Evolutionary conservation across 2,113 vertebrate species (phyloP).

Genomic region (Glareola pratincola): DNA sequence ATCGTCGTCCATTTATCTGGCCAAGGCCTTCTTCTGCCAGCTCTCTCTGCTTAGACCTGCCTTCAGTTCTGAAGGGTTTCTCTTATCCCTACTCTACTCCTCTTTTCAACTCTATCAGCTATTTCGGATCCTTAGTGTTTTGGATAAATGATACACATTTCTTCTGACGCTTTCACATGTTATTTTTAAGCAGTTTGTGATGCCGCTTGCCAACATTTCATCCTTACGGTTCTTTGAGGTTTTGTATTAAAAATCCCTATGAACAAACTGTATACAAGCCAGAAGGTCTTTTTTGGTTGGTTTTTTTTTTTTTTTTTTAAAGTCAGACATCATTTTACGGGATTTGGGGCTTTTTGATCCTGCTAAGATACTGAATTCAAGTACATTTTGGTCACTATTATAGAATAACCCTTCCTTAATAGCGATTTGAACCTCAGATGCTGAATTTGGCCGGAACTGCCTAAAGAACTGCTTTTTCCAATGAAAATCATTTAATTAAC

Average conservation of each 20-base stretch:
- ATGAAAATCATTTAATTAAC: background rate
- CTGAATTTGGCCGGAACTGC: background rate
- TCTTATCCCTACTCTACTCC: background rate
- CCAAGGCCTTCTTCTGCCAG: background rate
- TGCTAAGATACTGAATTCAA: background rate
- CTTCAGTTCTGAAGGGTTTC: background rate
- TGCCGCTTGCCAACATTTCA: constrained; percentile 29
- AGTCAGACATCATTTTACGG: background rate
- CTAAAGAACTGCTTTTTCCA: background rate
- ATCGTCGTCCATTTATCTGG: background rate
- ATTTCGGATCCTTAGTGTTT: background rate
- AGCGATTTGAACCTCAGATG: background rate
- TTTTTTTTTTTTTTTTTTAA: background rate
- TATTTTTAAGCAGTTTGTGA: constrained; percentile 35
- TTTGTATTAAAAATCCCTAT: background rate
- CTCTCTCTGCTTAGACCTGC: background rate
- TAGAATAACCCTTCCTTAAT: background rate
- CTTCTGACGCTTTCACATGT: constrained; percentile 11
- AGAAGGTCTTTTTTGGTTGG: too few species aligned
- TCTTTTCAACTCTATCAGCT: background rate
- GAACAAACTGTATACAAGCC: background rate
- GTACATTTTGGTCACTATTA: background rate
- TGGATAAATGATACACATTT: background rate
- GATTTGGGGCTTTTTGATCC: constrained; percentile 3
- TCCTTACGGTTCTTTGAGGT: constrained; percentile 12